Evolutionary conservation across 2,888 invertebrate genomes (phyloP), one percentile per base, ranked within the genome.

Genomic region (Saturnia pavonia): DNA sequence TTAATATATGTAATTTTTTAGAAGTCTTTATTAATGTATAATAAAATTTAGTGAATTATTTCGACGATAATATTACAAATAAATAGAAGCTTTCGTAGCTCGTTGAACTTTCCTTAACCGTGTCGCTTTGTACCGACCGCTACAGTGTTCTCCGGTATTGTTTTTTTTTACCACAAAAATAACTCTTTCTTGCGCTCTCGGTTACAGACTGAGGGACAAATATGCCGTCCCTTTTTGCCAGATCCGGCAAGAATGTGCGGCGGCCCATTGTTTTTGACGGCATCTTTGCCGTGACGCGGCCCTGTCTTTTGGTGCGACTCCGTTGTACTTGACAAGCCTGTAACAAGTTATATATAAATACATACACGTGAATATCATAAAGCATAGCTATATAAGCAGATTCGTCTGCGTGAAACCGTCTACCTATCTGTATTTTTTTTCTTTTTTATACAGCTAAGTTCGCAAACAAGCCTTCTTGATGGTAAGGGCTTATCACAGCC

Each of bases 111-210:
- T 48, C 69, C 66, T 19, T 42, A 54, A 54, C 51, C 74, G 80
- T 80, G 78, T 76, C 74, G 83, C 86, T 86, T 86, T 85, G 85
- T 77, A 71, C 60, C 71, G 71, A 82, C 85, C 85, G 85, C 84
- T 72, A 71, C 76, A 76, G 81, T 80, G 82, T 82, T 78, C 78
- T 78, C 73, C 42, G 66, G 73, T 19, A 69, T 75, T 83, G 6
- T 27, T 60, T 60, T 85, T 85, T 84, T 77, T 80, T 76, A 71
- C 69, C 72, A 70, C 76, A 74, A 78, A 83, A 83, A 85, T 82
- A 81, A 80, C 81, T 81, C 78, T 79, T 84, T 82, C 65, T 65
- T 65, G 40, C 80, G 70, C 70, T 60, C 70, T 60, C 70, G 57
- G 67, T 67, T 68, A 71, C 71, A 68, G 68, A 65, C 63, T 65